Evolutionary conservation across 2,797 vertebrate species (phyloP), one percentile per base, ranked within the genome.

Genomic region (Cichlasoma orientale): DNA sequence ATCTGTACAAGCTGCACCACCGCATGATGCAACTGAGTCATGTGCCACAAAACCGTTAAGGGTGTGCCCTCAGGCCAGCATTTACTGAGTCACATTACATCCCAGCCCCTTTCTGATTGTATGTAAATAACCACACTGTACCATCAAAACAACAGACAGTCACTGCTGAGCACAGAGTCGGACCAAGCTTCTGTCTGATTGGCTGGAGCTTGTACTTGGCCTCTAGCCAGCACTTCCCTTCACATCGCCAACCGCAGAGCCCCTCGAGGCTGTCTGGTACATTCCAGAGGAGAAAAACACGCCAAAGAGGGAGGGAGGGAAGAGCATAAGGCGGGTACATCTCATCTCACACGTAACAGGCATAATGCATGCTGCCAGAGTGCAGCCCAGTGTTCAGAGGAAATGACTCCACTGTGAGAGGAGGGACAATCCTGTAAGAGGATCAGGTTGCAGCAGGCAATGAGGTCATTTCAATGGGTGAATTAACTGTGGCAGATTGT

Each of bases 201-300:
- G 88, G 85, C 14, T 56, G 74, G 59, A 56, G 79, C 57, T 83
- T 78, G 84, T 78, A 72, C 87, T 72, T 75, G 82, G 85, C 83
- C 47, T 59, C 66, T 21, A 14, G 86, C 79, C 85, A 79, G 77
- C 73, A 8, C 79, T 80, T 85, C 77, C 27, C 58, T 74, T 85
- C 29, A 59, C 25, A 53, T 78, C 78, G 82, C 81, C 44, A 47
- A 81, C 72, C 36, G 74, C 80, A 58, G 72, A 84, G 70, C 21
- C 73, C 84, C 78, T 78, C 16, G 4, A 55, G 69, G 72, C 69
- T 19, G 69, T 81, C 77, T 84, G 86, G 87, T 90, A 89, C 88
- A 91, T 94, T 93, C 92, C 93, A 86, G 1, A 25, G 53, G 77
- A 73, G 80, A 88, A 90, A 93, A 90, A 91, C 90, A 92, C 58